Percentiles rank a stretch among this genome's conserved stretches.
These are phyloP conservation scores for Lepus townsendii DNA, from an alignment of 2,797 vertebrate genomes.

Conservation along the genomic window DNA sequence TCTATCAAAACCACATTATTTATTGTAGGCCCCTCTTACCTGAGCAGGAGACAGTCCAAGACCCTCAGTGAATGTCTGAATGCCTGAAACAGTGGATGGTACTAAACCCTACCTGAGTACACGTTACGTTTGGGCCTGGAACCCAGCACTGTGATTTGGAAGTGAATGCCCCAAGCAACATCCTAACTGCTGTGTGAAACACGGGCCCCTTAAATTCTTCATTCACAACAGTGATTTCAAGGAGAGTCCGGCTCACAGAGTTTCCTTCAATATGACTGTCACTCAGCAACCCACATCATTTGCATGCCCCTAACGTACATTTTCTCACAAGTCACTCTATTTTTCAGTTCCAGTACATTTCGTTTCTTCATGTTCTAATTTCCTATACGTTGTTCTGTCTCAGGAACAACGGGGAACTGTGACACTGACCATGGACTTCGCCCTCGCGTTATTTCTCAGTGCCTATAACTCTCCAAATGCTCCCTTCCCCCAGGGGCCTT, in stretches of 20 bases:
- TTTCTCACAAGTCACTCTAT: constrained; percentile 43
- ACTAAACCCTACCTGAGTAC: background rate
- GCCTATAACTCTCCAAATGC: background rate
- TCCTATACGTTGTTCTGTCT: constrained; percentile 8
- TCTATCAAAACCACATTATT: background rate
- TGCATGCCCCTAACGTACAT: background rate
- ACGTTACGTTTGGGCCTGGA: no score
- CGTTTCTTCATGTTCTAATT: background rate
- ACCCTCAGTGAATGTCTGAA: background rate
- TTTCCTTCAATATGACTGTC: constrained; percentile 57
- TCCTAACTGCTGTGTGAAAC: background rate
- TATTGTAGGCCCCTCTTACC: background rate
- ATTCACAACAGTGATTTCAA: background rate
- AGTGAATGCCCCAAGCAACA: no score
- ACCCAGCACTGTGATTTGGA: no score
- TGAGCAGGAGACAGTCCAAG: background rate
- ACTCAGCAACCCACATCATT: constrained; percentile 29
- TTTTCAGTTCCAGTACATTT: constrained; percentile 34
- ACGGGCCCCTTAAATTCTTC: background rate
- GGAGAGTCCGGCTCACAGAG: background rate
- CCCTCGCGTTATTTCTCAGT: background rate
- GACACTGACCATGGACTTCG: background rate
- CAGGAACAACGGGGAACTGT: background rate
- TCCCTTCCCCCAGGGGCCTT: background rate
- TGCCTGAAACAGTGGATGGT: background rate